A percentile compares a stretch with the other conserved stretches of the same genome.
These are phyloP conservation scores for Sphinx pinastri DNA, from an alignment of 2,888 invertebrate species.

Conservation along the genomic window DNA sequence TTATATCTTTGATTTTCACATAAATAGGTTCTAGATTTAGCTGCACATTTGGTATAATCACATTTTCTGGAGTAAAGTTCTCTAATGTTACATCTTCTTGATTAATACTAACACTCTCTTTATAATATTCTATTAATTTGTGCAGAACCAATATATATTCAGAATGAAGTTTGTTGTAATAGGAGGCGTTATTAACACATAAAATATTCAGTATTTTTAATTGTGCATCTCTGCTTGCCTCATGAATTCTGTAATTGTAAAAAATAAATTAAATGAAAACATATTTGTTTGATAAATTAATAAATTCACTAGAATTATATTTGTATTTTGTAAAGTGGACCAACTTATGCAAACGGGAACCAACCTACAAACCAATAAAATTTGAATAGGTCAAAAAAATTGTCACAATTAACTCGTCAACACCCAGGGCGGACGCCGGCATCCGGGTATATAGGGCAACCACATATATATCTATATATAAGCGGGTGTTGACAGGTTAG, in stretches of 20 bases:
- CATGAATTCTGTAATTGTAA: constrained; percentile 73
- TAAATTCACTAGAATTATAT: no score
- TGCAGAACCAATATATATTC: constrained; percentile 77
- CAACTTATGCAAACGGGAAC: no score
- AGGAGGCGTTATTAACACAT: constrained; percentile 75
- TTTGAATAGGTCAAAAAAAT: no score
- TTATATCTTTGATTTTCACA: constrained; percentile 62
- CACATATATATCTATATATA: no score
- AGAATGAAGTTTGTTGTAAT: constrained; percentile 73
- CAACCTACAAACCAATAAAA: no score
- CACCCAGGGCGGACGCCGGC: no score
- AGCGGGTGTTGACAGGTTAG: no score
- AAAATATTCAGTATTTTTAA: constrained; percentile 81
- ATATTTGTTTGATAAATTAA: no score
- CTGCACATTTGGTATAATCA: constrained; percentile 63
- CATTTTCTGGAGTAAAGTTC: constrained; percentile 74
- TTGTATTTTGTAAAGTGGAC: no score
- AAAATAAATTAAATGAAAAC: neutral
- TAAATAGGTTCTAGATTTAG: constrained; percentile 71
- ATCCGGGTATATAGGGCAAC: no score
- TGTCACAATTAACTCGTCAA: no score
- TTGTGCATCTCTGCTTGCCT: constrained; percentile 81
- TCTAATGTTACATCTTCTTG: constrained; percentile 51
- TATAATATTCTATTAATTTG: constrained; percentile 72
- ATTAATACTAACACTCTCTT: constrained; percentile 44